Base-by-base conservation (phyloP, 2,888 invertebrate species). In the Lasius platythorax region DNA sequence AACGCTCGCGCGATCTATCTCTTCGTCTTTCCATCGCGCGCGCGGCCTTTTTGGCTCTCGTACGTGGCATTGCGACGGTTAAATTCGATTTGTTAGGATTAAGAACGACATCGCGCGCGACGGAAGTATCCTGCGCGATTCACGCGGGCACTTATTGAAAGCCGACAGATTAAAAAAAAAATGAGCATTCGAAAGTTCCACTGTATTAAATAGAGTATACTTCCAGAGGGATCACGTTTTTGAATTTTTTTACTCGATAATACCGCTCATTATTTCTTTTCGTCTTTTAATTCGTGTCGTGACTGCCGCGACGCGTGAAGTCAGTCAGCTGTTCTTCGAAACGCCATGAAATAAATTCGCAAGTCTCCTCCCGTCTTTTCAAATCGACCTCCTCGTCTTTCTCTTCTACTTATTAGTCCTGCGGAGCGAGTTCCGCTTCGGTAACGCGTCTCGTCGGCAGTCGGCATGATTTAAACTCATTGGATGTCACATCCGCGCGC, bases 1-100 rank as follows among this genome's bases (percentile, higher is more conserved):
- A 72, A 81, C 81, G 87, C 84, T 87, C 76, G 78, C 82, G 58
- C 84, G 86, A 88, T 87, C 88, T 82, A 70, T 87, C 85, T 85
- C 86, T 76, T 68, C 85, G 37, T 87, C 82, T 74, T 85, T 85
- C 85, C 82, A 61, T 84, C 88, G n/a, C 75, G 33, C 75, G 33
- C 66, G 66, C 86, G 78, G 66, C 81, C 83, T 84, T 83, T 82
- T 67, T 78, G 87, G 9, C 79, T 72, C 72, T 88, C 85, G 88
- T 79, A 63, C 76, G 40, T 82, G 85, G 83, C 82, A 23, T 64
- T 87, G 86, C 89, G 93, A 93, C 94, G 92, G 94, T 94, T 94
- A 92, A 90, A 92, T 91, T 94, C 94, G 93, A 94, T 94, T 94
- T 94, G 92, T 94, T 94, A 94, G 94, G 94, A 94, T 94, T 94